Evolutionary conservation across 2,113 vertebrate species (phyloP), one percentile per base, ranked within the genome.

Genomic region (Atherinomorus stipes): DNA sequence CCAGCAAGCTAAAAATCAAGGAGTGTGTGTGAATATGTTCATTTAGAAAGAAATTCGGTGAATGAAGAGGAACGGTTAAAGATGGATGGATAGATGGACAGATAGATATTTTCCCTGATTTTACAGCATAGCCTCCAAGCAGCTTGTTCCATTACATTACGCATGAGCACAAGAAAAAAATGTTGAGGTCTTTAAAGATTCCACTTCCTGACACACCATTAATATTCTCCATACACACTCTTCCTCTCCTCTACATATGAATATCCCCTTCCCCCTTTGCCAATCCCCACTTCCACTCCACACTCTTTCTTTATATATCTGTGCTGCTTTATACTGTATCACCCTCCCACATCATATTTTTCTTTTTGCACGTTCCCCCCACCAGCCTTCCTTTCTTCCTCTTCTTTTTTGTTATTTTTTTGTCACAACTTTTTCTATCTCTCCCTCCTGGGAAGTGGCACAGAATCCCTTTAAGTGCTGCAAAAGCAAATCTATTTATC

Each of bases 401-500:
- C 31, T 80, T 58, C 50, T 53, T 85, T 83, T 76, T 63, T 61
- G 62, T 83, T 81, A 62, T 81, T 88, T 85, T 74, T 80, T 80
- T 78, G 68, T 74, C 37, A 12, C 37, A 85, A 78, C 73, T 75
- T 81, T 77, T 65, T 63, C 40, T 54, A 38, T 74, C 62, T 73
- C 74, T 54, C 75, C 71, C 91, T 91, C 89, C 54, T 64, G 92
- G 91, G 91, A 92, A 89, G 91, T 89, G 91, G 85, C 91, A 91
- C 87, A 90, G 92, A 93, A 93, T 90, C 89, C 58, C 80, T 92
- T 88, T 85, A 90, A 91, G 85, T 85, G 87, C 85, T 87, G 85
- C 82, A 87, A 90, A 93, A 90, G 89, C 89, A 91, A 87, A 88
- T 90, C 85, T 90, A 91, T 89, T 90, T 85, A 91, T 92, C 91